Evolutionary conservation across 23 tunicate species (phyloP).

Genomic region (Diplosoma virens): DNA sequence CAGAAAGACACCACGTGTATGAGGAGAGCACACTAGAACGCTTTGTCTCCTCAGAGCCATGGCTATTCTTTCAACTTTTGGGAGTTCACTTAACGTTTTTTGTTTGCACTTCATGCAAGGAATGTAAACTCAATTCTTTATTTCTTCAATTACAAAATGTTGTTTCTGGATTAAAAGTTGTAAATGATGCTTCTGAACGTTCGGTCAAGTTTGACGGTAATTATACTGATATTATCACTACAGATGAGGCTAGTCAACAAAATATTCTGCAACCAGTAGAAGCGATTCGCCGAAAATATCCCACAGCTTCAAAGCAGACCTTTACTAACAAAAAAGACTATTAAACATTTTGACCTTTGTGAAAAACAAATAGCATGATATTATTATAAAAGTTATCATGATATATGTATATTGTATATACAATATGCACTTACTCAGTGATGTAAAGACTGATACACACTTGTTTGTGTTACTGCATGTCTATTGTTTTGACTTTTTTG

Average conservation of each 20-base stretch:
- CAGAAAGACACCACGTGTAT: neutral
- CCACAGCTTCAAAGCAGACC: neutral
- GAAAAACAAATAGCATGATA: too few species aligned
- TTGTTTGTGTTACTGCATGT: too few species aligned
- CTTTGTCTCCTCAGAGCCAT: slow-evolving; percentile 2
- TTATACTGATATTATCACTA: slow-evolving; percentile 7
- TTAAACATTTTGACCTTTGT: too few species aligned
- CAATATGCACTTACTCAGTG: too few species aligned
- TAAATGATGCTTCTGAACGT: slow-evolving; percentile 3
- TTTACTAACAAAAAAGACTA: neutral
- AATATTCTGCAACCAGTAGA: neutral
- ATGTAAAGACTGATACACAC: too few species aligned
- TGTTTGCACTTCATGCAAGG: neutral
- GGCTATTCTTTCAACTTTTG: slow-evolving; percentile 5
- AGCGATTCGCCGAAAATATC: neutral
- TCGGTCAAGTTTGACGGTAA: neutral
- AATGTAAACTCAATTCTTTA: slow-evolving; percentile 7
- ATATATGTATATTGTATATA: too few species aligned
- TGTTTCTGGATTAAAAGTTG: slow-evolving; percentile 7
- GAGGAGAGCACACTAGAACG: slow-evolving; percentile 8
- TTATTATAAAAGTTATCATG: too few species aligned
- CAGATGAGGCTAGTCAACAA: neutral
- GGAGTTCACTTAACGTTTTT: slow-evolving; percentile 1
- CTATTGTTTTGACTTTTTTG: too few species aligned
- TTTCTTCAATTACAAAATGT: neutral